Evolutionary conservation across 2,888 invertebrate genomes (phyloP), one percentile per base, ranked within the genome.

Genomic region (Polyommatus icarus): DNA sequence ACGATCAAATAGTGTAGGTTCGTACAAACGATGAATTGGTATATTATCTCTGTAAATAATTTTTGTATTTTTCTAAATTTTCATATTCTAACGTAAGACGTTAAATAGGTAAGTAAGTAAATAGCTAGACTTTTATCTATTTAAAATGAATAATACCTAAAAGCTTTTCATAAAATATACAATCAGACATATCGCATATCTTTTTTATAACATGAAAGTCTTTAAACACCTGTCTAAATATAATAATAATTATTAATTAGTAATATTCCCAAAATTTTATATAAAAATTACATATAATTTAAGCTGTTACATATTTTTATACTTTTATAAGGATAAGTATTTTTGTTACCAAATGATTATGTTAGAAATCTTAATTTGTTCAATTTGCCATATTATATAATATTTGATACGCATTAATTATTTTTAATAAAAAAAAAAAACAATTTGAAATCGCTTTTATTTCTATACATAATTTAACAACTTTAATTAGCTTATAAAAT

Each of bases 321-420:
- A 24, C 24, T 61, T 24, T 59, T 59, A 8, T 59, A 61, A 61
- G 61, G 20, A 10, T 24, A 61, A 61, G 61, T 61, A 8, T 67
- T 67, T 10, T 61, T 61, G 67, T 67, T 67, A 67, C 29, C 67
- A 67, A 67, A 67, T 15, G 24, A 29, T 67, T 67, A 67, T 67
- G 6, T 67, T 71, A 6, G 0, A 71, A 15, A 36, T 18, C 18
- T 8, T 18, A 36, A 2, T 18, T 32, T 40, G 36, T 71, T 32
- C 7, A 7, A 40, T 40, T 18, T 71, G 36, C 18, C 36, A 40
- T n/a, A 20, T 3, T n/a, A 20, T 3, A 67, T 32, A 67, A 4
- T 24, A 24, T 61, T 12, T 32, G 4, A 32, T 29, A 24, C 3
- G 12, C 15, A 67, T n/a, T n/a, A n/a, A n/a, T n/a, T n/a, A n/a